Conservation (phyloP, 2,797 vertebrate species). For the Myotis findleyi region DNA sequence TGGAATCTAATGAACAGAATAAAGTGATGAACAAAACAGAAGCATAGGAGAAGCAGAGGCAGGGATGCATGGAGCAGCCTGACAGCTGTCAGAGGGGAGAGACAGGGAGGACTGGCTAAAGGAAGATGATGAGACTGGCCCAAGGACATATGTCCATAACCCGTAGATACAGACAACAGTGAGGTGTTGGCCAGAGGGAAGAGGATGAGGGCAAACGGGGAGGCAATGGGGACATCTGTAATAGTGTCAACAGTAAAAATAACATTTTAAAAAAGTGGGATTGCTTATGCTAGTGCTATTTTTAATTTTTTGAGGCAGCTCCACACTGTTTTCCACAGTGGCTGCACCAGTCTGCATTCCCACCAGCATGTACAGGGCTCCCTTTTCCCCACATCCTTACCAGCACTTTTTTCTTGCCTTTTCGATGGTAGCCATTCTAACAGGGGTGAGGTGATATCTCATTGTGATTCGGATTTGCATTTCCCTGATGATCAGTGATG, state of each 20-base stretch:
- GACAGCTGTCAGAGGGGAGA: background rate
- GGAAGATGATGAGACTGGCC: background rate
- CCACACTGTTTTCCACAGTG: background rate
- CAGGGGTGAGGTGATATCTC: background rate
- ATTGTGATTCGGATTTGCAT: background rate
- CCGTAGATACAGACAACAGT: background rate
- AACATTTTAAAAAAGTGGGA: background rate
- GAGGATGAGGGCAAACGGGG: background rate
- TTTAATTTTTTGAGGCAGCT: background rate
- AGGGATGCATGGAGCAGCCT: background rate
- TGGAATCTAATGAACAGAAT: background rate
- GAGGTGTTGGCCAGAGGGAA: background rate
- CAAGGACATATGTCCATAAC: background rate
- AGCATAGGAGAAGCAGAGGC: background rate
- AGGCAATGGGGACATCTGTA: background rate
- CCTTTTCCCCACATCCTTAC: background rate
- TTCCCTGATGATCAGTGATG: background rate
- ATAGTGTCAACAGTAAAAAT: background rate
- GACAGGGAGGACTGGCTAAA: background rate
- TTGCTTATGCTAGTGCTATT: background rate
- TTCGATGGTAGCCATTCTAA: background rate
- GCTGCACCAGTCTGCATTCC: background rate
- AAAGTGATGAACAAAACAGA: background rate
- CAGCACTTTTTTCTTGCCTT: background rate
- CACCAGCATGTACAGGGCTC: background rate